Evolutionary conservation across 2,113 vertebrate genomes (phyloP), one percentile per base, ranked within the genome.

Genomic region (Anarrhichthys ocellatus): DNA sequence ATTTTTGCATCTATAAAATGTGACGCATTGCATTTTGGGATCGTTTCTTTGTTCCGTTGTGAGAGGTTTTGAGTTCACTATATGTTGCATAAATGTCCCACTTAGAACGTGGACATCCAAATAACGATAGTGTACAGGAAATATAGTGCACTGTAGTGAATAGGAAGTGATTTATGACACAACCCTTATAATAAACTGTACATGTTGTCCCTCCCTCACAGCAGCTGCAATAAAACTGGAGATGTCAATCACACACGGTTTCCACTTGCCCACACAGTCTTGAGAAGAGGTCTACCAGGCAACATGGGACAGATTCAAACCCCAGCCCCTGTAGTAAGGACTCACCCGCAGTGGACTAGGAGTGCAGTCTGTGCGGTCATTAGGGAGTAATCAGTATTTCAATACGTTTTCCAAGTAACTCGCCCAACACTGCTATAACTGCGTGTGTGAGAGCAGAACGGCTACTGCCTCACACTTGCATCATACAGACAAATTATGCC

Each of bases 401-500:
- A 34, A 61, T 36, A 54, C 0, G 17, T 65, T 73, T 62, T 64
- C 15, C 27, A 48, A 76, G 9, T 72, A 36, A 48, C 10, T 46
- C 54, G 17, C 42, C 34, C 27, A 32, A 24, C 46, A 29, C 59
- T 46, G n/a, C 54, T 18, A 3, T 52, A 48, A 69, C 20, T 71
- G 50, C 4, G 42, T 27, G 27, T 62, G 20, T 14, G 22, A 78
- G 34, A 40, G 68, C 76, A 50, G 10, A 52, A 42, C 24, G 67
- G 64, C 22, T 17, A 4, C 65, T 20, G 58, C 29, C 44, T 66
- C 24, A 44, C 50, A 61, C 15, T 44, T 34, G 18, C 24, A 48
- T 22, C 40, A 48, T 38, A 38, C 69, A 27, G 80, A 73, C 65
- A 72, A 84, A 86, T 72, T 59, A 86, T 79, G 46, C 52, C 64